Conservation (phyloP, 2,113 vertebrate genomes). For the Crypturellus undulatus region DNA sequence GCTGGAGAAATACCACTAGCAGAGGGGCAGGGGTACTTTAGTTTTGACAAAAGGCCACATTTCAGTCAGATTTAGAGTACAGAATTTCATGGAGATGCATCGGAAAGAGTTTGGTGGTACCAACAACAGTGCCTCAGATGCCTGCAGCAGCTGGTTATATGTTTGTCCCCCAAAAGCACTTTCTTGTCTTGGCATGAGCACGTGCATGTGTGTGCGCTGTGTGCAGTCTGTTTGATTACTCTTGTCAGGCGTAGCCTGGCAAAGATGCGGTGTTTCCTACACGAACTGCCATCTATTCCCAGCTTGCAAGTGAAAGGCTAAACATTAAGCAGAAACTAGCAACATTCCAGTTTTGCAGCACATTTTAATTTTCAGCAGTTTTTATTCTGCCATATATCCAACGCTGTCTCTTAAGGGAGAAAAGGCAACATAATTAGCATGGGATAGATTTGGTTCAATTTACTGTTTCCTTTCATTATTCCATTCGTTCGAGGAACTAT, state of each 20-base stretch:
- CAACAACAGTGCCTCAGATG: not conserved
- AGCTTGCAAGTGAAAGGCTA: not conserved
- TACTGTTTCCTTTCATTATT: slow-evolving; percentile 20
- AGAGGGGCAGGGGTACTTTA: not conserved
- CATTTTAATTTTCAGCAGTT: slow-evolving; percentile 39
- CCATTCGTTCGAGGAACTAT: not conserved
- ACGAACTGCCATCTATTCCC: not conserved
- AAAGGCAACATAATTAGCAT: not conserved
- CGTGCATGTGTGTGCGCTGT: not conserved
- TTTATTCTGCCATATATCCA: not conserved
- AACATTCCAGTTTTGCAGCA: slow-evolving; percentile 20
- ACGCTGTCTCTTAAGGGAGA: not conserved
- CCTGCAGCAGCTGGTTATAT: not conserved
- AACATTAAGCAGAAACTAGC: slow-evolving; percentile 11
- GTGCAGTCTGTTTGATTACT: not conserved
- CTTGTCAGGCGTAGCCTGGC: not conserved
- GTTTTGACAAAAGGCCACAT: not conserved
- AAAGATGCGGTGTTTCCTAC: not conserved
- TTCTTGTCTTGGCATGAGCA: not conserved
- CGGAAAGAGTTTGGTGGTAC: not conserved
- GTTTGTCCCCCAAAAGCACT: not conserved
- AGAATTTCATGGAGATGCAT: not conserved
- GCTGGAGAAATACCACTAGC: not conserved
- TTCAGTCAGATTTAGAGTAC: not conserved
- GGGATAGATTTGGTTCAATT: not conserved